Evolutionary conservation across 2,888 invertebrate genomes (phyloP).

Genomic region (Diaprepes abbreviatus): DNA sequence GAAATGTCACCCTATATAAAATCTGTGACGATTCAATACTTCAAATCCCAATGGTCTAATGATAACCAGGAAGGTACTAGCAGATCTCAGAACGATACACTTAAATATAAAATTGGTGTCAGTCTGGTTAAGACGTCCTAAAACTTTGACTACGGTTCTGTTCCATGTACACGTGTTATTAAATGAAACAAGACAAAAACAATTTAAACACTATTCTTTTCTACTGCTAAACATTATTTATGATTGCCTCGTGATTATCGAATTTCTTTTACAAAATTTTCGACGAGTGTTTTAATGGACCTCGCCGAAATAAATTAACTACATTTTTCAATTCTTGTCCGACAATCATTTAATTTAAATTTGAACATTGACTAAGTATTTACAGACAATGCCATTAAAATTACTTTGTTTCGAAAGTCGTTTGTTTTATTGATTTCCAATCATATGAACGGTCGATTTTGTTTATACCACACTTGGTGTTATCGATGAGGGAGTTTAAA

Average conservation of each 20-base stretch:
- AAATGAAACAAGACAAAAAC: slow-evolving; percentile 10
- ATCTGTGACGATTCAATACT: no score
- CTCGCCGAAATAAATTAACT: slow-evolving; percentile 25
- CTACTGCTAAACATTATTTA: slow-evolving; percentile 18
- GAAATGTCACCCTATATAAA: no score
- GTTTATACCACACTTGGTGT: neutral
- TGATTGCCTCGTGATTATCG: slow-evolving; percentile 27
- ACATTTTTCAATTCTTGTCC: slow-evolving; percentile 24
- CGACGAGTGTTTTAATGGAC: slow-evolving; percentile 28
- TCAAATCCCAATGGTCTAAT: no score
- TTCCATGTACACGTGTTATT: neutral
- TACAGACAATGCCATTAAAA: slow-evolving; percentile 17
- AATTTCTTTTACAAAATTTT: slow-evolving; percentile 24
- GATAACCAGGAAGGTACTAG: no score
- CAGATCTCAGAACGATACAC: no score
- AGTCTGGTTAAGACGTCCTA: no score
- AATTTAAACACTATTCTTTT: slow-evolving; percentile 7
- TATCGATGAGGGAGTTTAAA: no score
- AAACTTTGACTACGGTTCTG: no score
- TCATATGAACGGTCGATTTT: neutral
- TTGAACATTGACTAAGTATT: slow-evolving; percentile 23
- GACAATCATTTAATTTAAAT: slow-evolving; percentile 30
- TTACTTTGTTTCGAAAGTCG: slow-evolving; percentile 26
- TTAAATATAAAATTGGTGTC: no score
- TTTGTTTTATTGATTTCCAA: slow-evolving; percentile 7